Base-by-base conservation (phyloP, 2,888 invertebrate species). In the Agonopterix subpropinquella region DNA sequence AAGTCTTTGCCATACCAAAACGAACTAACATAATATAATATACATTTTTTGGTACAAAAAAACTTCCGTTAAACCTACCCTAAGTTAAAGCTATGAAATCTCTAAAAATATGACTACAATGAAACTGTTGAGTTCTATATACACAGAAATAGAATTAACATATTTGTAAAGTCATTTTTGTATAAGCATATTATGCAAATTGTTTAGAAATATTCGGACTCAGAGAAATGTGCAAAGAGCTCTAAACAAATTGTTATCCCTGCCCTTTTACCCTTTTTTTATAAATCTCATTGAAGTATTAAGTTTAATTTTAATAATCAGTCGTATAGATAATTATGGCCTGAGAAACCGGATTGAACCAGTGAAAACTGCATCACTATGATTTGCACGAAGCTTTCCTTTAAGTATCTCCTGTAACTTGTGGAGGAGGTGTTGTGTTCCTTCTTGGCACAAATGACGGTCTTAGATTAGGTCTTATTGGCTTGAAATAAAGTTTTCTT, bases 1-100 rank as follows among this genome's bases (percentile, higher is more conserved):
- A 87, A 86, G 80, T 75, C 73, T 76, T 71, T 65, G 57, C 58
- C 73, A 73, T 72, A 86, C 85, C 87, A 87, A 85, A 81, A 77
- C 70, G 60, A 77, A 75, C 75, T 81, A 80, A 77, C 72, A 75
- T 65, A 62, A 62, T 59, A 73, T 65, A 84, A 83, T 84, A 83
- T 81, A 86, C 79, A 86, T 72, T 84, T 80, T 88, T 88, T 85
- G 87, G 86, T 84, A 83, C 72, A 81, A 77, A 74, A 28, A 70
- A 86, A 80, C 83, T 83, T 86, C 74, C 80, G 71, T 65, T 37
- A 60, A 69, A 67, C 67, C 68, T 67, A 75, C 73, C 55, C 73
- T 84, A 79, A 68, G 62, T 85, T 88, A 88, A 88, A 88, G 88
- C 88, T 88, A 85, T 82, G 63, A 65, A 50, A 75, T 73, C 73